Evolutionary conservation across 2,888 invertebrate genomes (phyloP).

Genomic region (Agrotis exclamationis): DNA sequence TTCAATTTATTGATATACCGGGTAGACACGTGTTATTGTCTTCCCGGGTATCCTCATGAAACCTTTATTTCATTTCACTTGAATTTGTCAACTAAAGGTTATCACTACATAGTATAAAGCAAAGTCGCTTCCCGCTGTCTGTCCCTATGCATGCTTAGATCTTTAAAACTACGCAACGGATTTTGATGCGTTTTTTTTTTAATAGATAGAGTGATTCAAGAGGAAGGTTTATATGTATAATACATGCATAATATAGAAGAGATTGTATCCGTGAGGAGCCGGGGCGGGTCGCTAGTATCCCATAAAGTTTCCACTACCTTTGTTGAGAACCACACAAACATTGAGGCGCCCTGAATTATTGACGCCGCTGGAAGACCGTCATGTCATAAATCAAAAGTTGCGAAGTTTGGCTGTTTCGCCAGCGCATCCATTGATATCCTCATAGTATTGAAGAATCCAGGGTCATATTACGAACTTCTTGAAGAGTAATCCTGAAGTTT

Average conservation of each 20-base stretch:
- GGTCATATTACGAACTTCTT: conserved; percentile 38
- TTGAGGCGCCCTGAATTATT: conserved; percentile 45
- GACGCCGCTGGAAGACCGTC: conserved; percentile 28
- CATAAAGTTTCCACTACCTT: conserved; percentile 5
- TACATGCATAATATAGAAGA: no score
- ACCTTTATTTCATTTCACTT: neutral
- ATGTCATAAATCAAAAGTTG: conserved; percentile 64
- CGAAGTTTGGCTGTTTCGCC: conserved; percentile 49
- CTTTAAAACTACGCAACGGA: no score
- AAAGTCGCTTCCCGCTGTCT: no score
- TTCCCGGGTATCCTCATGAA: neutral
- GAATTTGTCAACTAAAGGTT: neutral
- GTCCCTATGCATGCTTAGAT: no score
- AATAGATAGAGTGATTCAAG: no score
- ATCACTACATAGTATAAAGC: no score
- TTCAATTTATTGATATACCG: neutral
- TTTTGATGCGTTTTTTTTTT: no score
- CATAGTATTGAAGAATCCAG: conserved; percentile 31
- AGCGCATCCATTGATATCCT: conserved; percentile 53
- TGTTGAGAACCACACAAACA: conserved; percentile 12
- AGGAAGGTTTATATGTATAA: no score
- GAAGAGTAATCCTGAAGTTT: conserved; percentile 41
- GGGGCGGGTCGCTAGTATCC: no score
- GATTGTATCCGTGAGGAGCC: no score
- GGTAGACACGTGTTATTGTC: neutral